These are phyloP conservation scores for Cosmorhoe ocellata DNA, from an alignment of 2,888 invertebrate genomes.

Conservation along the genomic window DNA sequence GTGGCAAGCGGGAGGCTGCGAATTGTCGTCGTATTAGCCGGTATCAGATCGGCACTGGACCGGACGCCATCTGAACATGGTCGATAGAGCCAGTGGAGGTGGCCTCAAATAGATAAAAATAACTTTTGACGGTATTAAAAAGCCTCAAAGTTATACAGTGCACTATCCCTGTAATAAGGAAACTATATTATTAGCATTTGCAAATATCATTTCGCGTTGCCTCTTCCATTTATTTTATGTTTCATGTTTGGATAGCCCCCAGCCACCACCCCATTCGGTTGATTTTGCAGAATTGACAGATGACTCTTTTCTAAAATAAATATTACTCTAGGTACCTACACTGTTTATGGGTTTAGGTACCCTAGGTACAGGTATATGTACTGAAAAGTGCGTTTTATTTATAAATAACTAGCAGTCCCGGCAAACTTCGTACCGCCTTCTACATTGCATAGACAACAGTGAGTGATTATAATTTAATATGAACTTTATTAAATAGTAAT, in stretches of 20 bases:
- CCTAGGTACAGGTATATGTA: too few species aligned
- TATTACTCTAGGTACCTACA: neutral
- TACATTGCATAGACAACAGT: too few species aligned
- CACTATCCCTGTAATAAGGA: too few species aligned
- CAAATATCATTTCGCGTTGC: neutral
- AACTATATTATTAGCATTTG: too few species aligned
- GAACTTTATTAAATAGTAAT: too few species aligned
- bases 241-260: neutral
- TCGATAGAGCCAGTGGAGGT: neutral
- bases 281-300: constrained; percentile 45
- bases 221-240: neutral
- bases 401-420: too few species aligned
- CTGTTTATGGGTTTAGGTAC: too few species aligned
- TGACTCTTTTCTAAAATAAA: constrained; percentile 29
- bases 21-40: constrained; percentile 71
- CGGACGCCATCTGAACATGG: constrained; percentile 35
- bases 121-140: too few species aligned
- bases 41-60: constrained; percentile 65
- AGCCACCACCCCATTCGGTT: constrained; percentile 38
- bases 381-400: too few species aligned
- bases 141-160: too few species aligned
- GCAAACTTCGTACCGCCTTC: too few species aligned
- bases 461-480: too few species aligned
- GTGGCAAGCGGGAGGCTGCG: constrained; percentile 50
- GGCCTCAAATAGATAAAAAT: neutral